Evolutionary conservation across 2,797 vertebrate species (phyloP).

Genomic region (Glossophaga mutica): DNA sequence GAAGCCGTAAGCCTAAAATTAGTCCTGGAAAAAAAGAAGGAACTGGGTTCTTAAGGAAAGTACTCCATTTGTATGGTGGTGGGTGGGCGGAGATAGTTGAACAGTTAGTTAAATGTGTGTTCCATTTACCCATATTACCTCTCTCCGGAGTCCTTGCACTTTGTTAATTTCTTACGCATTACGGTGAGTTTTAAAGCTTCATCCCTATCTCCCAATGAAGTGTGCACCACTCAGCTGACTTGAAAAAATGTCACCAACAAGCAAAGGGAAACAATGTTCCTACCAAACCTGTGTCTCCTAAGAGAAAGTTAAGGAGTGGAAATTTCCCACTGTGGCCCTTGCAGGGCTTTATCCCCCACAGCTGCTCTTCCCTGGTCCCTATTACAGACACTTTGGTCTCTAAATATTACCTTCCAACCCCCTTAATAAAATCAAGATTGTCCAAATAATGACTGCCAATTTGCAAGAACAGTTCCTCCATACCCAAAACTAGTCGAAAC

Average conservation of each 20-base stretch:
- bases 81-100: neutral
- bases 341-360: neutral
- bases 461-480: neutral
- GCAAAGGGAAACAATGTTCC: neutral
- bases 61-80: neutral
- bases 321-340: neutral
- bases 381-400: neutral
- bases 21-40: neutral
- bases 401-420: neutral
- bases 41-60: neutral
- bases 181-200: neutral
- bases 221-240: neutral
- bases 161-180: neutral
- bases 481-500: neutral
- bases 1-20: neutral
- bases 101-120: neutral
- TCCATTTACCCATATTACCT: neutral
- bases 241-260: neutral
- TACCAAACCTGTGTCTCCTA: neutral
- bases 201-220: neutral
- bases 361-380: neutral
- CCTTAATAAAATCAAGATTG: constrained; percentile 4
- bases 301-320: neutral
- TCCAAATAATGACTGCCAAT: neutral
- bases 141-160: neutral